Conservation (phyloP, 2,888 invertebrate species). For the Amphipyra berbera region DNA sequence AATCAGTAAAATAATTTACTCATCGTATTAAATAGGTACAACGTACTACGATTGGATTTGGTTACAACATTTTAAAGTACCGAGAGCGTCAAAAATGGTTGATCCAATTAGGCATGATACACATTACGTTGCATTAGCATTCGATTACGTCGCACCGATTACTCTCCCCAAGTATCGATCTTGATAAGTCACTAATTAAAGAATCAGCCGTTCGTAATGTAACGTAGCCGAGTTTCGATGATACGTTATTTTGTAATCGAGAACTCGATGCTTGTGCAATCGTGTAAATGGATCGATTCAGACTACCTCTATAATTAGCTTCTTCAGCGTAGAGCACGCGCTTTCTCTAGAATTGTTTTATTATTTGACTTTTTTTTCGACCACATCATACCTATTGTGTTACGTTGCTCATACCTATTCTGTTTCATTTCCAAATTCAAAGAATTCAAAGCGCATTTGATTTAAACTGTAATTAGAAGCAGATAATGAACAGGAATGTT, state of each 20-base stretch:
- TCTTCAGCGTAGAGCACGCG: constrained; percentile 76
- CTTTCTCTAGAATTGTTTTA: constrained; percentile 74
- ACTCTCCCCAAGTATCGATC: constrained; percentile 76
- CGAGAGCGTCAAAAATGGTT: constrained; percentile 49
- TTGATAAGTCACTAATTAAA: constrained; percentile 82
- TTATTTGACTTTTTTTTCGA: constrained; percentile 64
- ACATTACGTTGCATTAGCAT: constrained; percentile 74
- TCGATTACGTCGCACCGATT: constrained; percentile 77
- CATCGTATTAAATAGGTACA: neutral
- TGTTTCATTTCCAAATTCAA: constrained; percentile 37
- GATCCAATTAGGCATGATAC: constrained; percentile 67
- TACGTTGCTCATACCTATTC: constrained; percentile 48
- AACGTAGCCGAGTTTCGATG: constrained; percentile 66
- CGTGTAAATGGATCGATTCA: constrained; percentile 83
- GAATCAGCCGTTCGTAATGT: constrained; percentile 69
- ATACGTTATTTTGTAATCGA: constrained; percentile 82
- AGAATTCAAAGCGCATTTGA: constrained; percentile 36
- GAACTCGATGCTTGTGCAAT: constrained; percentile 81
- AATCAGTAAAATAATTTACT: neutral
- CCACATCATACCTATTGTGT: constrained; percentile 66
- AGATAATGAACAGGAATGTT: constrained; percentile 21
- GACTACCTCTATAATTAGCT: constrained; percentile 84
- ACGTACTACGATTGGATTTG: constrained; percentile 16
- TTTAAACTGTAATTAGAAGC: constrained; percentile 41
- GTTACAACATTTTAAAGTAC: constrained; percentile 33